Evolutionary conservation across 1,140 invertebrate species (phyloP).

Genomic region (Lepidurus apus): DNA sequence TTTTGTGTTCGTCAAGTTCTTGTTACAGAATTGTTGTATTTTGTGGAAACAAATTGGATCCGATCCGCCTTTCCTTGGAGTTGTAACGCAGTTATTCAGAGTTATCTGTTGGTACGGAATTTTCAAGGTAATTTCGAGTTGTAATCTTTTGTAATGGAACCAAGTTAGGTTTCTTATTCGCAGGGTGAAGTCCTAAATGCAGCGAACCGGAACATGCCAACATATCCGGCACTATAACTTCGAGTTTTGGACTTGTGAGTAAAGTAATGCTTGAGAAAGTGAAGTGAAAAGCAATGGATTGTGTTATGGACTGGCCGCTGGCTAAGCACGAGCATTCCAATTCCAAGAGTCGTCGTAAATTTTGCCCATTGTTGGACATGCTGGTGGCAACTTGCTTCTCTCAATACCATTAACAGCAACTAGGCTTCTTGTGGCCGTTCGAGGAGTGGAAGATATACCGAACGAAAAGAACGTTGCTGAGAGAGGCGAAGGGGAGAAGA

Average conservation of each 20-base stretch:
- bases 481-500: neutral
- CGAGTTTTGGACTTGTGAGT: neutral
- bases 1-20: neutral
- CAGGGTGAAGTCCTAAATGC: neutral
- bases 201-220: neutral
- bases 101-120: no score
- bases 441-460: neutral
- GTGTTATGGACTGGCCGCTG: neutral
- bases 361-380: neutral
- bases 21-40: no score
- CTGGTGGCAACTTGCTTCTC: neutral
- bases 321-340: neutral
- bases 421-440: neutral
- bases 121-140: neutral
- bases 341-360: neutral
- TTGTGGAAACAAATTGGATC: no score
- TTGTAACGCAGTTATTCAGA: no score
- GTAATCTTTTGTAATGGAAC: neutral
- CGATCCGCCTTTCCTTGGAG: no score
- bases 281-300: neutral
- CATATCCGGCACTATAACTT: neutral
- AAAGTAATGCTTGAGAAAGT: neutral
- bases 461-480: neutral
- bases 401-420: neutral
- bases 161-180: neutral